Percentiles rank a stretch among this genome's conserved stretches.
Conservation (phyloP, 2,113 vertebrate species). For the Myiozetetes cayanensis region DNA sequence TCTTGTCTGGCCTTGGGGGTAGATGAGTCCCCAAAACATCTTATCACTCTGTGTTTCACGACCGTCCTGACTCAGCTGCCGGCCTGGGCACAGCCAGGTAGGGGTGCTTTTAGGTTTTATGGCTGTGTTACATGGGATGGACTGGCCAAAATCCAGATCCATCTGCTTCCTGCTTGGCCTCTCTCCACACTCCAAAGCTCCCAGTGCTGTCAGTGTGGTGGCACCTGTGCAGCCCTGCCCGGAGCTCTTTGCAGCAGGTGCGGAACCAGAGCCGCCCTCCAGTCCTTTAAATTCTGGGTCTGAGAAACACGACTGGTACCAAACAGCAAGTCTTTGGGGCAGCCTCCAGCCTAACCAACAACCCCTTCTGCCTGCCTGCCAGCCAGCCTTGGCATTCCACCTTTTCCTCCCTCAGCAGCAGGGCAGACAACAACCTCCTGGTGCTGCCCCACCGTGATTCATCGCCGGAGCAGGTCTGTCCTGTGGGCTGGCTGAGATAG, state of each 20-base stretch:
- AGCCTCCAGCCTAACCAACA: neutral
- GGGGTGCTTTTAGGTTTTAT: neutral
- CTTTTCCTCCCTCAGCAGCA: neutral
- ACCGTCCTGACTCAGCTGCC: neutral
- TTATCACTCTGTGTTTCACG: neutral
- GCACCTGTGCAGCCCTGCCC: neutral
- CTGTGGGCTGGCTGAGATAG: constrained; percentile 45
- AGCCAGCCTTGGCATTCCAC: neutral
- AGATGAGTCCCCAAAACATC: neutral
- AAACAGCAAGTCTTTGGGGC: neutral
- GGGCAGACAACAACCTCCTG: constrained; percentile 10
- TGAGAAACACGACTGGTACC: neutral
- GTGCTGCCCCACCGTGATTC: constrained; percentile 50
- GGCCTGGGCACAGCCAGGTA: neutral
- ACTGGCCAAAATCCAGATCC: neutral
- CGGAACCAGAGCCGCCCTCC: neutral
- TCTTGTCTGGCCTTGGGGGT: neutral
- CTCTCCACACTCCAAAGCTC: neutral
- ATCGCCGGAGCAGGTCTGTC: constrained; percentile 58
- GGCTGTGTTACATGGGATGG: neutral
- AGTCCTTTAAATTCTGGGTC: neutral
- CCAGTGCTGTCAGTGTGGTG: neutral
- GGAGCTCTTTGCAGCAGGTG: neutral
- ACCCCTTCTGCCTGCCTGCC: neutral
- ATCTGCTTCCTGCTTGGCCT: neutral